Evolutionary conservation across 1,140 invertebrate genomes (phyloP), one percentile per base, ranked within the genome.

Genomic region (Capitella teleta): DNA sequence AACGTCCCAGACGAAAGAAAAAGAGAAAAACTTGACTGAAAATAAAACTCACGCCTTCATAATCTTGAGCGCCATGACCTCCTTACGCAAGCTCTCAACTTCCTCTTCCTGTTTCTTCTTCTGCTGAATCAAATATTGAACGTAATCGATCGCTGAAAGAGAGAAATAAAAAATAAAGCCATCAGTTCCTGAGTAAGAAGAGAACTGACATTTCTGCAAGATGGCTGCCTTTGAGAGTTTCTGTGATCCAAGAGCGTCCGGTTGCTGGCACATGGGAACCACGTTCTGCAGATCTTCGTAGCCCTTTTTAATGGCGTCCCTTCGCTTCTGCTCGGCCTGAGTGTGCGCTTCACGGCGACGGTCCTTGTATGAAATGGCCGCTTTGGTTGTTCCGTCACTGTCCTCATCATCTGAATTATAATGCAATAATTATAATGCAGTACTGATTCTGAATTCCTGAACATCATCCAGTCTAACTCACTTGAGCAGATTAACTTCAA

Each of bases 141-240:
- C 72, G 59, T 76, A 75, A 57, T 76, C 74, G 55, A 77, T 74
- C 5, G 72, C 73, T 75, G 56, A 61, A 61, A 46, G 36, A 40
- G 19, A 40, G 2, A 14, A 10, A 40, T 24, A 34, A 34, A 16
- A 16, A 34, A 16, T 34, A 16, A 34, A 12, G 1, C 32, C n/a
- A n/a, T n/a, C n/a, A n/a, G n/a, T n/a, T n/a, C n/a, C n/a, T n/a
- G n/a, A n/a, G n/a, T n/a, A n/a, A n/a, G n/a, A n/a, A n/a, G n/a
- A n/a, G n/a, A n/a, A 40, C 38, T 40, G 19, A 40, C 73, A 92
- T 74, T 87, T 87, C 69, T 94, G 89, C 21, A 95, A 76, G 45
- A 95, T 86, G 41, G 88, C 88, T 18, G 92, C 92, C 77, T 97
- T 98, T 66, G 91, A 96, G 25, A 94, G 77, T 76, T 97, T 97